Conservation (phyloP, 2,888 invertebrate genomes). For the Eristalis intricaria region DNA sequence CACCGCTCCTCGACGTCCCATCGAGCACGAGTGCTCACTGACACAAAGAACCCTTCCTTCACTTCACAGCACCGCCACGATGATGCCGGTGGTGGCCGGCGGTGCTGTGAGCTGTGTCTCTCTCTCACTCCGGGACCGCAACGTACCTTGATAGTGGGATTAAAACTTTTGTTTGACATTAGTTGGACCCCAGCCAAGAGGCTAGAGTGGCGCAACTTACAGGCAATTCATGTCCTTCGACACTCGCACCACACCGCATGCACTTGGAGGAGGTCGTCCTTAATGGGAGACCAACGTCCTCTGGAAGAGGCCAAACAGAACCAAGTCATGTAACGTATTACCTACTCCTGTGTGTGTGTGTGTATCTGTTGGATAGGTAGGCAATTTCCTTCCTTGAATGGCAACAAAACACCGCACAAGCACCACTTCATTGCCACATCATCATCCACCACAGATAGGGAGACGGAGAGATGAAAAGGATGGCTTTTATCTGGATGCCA, state of each 20-base stretch:
- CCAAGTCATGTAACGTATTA: slow-evolving; percentile 30
- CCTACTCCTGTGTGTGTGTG: slow-evolving; percentile 2
- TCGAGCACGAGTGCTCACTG: slow-evolving; percentile 27
- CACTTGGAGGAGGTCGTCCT: slow-evolving; percentile 3
- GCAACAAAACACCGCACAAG: slow-evolving; percentile 54
- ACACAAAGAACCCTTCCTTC: slow-evolving; percentile 7
- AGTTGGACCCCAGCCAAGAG: slow-evolving; percentile 61
- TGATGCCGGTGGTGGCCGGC: not conserved
- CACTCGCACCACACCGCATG: slow-evolving; percentile 23
- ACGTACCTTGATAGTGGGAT: slow-evolving; percentile 62
- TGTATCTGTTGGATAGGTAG: slow-evolving; percentile 21
- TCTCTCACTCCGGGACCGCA: not conserved
- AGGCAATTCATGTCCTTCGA: slow-evolving; percentile 65
- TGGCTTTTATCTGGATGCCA: slow-evolving; percentile 36
- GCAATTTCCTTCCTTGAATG: slow-evolving; percentile 55
- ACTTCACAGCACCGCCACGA: slow-evolving; percentile 5
- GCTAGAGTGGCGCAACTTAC: slow-evolving; percentile 55
- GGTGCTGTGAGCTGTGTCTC: slow-evolving; percentile 2
- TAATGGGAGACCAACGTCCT: not conserved
- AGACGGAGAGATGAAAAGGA: slow-evolving; percentile 30
- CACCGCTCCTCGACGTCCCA: slow-evolving; percentile 16
- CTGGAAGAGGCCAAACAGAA: slow-evolving; percentile 43
- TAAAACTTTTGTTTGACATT: slow-evolving; percentile 68
- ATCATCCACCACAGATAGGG: slow-evolving; percentile 15
- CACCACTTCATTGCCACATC: slow-evolving; percentile 44